Evolutionary conservation across 53 echinoderm and acorn worm genomes (phyloP).

Genomic region (Actinopyga echinites): DNA sequence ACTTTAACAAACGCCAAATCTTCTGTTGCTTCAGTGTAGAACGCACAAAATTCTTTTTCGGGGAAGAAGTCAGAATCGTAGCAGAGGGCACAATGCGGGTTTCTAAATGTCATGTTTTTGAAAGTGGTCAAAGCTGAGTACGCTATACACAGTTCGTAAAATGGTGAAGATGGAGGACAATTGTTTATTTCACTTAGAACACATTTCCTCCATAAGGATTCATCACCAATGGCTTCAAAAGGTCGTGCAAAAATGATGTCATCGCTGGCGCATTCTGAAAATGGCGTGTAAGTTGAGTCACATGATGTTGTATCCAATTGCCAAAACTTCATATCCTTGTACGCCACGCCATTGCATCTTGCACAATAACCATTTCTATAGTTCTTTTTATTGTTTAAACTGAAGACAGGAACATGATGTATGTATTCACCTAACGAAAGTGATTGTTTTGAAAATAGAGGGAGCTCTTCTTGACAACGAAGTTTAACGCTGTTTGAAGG

Average conservation of each 20-base stretch:
- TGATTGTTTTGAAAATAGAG: neutral
- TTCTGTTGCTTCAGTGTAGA: neutral
- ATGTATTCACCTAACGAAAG: neutral
- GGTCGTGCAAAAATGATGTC: neutral
- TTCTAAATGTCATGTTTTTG: neutral
- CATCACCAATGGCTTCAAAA: neutral
- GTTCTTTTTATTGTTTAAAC: neutral
- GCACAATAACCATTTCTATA: neutral
- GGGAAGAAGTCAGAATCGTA: neutral
- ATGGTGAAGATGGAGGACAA: neutral
- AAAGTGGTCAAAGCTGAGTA: neutral
- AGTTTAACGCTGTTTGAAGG: neutral
- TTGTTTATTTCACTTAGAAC: neutral
- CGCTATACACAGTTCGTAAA: neutral
- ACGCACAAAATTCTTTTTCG: neutral
- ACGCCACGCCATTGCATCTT: neutral
- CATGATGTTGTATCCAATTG: neutral
- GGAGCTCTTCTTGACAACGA: neutral
- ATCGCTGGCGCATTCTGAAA: neutral
- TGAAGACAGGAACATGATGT: neutral
- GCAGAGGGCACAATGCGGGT: neutral
- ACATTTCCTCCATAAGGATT: neutral
- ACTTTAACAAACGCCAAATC: too few relatives aligned
- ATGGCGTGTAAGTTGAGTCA: neutral
- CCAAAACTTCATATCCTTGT: neutral